These are phyloP conservation scores for Aptenodytes patagonicus DNA, from an alignment of 2,113 vertebrate genomes.

Conservation along the genomic window DNA sequence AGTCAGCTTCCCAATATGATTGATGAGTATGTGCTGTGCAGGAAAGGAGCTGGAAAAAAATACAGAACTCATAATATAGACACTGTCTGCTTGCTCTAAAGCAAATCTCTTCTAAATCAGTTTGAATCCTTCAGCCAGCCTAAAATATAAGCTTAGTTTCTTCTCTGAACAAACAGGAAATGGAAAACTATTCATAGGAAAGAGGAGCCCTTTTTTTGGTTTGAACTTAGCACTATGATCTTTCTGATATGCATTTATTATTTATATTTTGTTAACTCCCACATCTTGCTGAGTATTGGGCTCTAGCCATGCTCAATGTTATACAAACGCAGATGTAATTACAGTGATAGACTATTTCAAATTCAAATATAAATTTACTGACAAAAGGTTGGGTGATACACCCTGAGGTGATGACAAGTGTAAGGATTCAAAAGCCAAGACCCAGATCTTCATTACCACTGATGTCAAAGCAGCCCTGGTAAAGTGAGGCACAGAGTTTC, in stretches of 20 bases:
- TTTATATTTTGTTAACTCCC: neutral
- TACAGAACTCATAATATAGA: constrained; percentile 79
- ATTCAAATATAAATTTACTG: neutral
- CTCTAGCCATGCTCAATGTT: neutral
- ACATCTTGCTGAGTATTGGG: neutral
- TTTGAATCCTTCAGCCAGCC: constrained; percentile 45
- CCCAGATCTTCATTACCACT: neutral
- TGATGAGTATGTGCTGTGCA: constrained; percentile 84
- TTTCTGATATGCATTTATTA: constrained; percentile 23
- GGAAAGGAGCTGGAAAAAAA: constrained; percentile 66
- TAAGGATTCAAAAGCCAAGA: neutral
- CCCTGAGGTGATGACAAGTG: neutral
- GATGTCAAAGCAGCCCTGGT: neutral
- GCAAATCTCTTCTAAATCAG: constrained; percentile 72
- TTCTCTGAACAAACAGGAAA: constrained; percentile 20
- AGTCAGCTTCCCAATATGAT: constrained; percentile 86
- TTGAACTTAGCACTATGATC: neutral
- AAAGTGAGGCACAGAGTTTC: neutral
- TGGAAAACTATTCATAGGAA: neutral
- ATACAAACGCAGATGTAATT: constrained; percentile 9
- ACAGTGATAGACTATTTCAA: neutral
- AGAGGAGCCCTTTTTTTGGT: neutral
- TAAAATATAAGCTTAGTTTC: constrained; percentile 30
- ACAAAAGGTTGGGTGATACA: neutral
- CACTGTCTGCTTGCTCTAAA: constrained; percentile 79